Conservation (phyloP, 1,140 invertebrate species). For the Zaprionus davidi region DNA sequence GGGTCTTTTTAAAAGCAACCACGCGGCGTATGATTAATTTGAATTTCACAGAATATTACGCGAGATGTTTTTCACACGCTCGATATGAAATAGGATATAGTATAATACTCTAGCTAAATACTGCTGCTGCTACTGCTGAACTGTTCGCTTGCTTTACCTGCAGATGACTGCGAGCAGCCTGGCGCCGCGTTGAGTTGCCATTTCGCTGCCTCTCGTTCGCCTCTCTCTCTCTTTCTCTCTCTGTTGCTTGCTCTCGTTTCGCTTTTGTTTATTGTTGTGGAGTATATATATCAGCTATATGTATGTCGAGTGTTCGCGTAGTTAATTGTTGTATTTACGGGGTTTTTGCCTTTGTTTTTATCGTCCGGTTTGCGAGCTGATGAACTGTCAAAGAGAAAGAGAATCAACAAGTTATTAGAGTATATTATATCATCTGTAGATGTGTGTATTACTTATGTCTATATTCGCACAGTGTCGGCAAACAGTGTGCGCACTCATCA, state of each 20-base stretch:
- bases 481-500: constrained; percentile 16
- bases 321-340: constrained; percentile 31
- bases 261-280: constrained; percentile 75
- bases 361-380: constrained; percentile 34
- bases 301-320: constrained; percentile 18
- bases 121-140: constrained; percentile 37
- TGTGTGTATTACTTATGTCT: background rate
- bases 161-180: constrained; percentile 78
- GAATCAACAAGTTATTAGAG: constrained; percentile 37
- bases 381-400: constrained; percentile 36
- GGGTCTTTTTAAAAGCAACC: background rate
- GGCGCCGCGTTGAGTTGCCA: constrained; percentile 57
- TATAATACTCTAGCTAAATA: constrained; percentile 4
- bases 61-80: constrained; percentile 20
- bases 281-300: constrained; percentile 39
- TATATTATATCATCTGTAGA: constrained; percentile 4
- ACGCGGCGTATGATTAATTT: constrained; percentile 50
- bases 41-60: constrained; percentile 26
- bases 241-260: constrained; percentile 3
- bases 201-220: constrained; percentile 48
- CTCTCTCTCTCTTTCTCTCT: constrained; percentile 18
- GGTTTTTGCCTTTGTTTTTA: constrained; percentile 64
- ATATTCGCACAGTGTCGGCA: constrained; percentile 3
- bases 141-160: constrained; percentile 81
- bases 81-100: background rate